phyloP scores from a whole-genome alignment of 2,888 invertebrate genomes.

The Anodontia alba region DNA sequence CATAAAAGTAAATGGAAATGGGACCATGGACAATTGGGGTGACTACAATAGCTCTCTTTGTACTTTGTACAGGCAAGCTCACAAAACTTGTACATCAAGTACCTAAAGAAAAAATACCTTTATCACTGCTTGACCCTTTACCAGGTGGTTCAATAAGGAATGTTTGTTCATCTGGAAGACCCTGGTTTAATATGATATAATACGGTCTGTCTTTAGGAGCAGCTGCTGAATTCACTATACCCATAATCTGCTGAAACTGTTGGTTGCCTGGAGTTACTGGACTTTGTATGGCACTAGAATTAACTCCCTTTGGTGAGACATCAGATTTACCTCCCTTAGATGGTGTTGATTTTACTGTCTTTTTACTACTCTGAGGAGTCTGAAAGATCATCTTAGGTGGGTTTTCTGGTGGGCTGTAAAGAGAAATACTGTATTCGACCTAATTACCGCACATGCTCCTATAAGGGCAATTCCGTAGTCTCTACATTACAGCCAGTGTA shows the following conservation, averaged over 20 bases:
- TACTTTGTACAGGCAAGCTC: too few relatives aligned
- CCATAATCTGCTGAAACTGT: slow-evolving; percentile 33
- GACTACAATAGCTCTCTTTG: too few relatives aligned
- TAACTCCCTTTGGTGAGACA: slow-evolving; percentile 18
- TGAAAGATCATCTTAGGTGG: slow-evolving; percentile 3
- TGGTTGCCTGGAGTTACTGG: not conserved
- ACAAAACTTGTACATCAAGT: too few relatives aligned
- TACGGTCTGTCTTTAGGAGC: slow-evolving; percentile 63
- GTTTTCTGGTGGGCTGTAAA: slow-evolving; percentile 18
- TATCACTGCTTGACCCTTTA: too few relatives aligned
- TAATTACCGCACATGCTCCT: too few relatives aligned
- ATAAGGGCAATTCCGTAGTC: too few relatives aligned
- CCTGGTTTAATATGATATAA: slow-evolving; percentile 58
- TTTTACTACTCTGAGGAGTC: not conserved
- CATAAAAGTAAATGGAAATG: too few relatives aligned
- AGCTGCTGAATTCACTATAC: slow-evolving; percentile 39
- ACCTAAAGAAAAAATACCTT: too few relatives aligned
- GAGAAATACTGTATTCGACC: too few relatives aligned
- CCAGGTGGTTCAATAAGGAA: slow-evolving; percentile 57
- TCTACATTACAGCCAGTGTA: too few relatives aligned
- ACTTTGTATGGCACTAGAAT: slow-evolving; percentile 5
- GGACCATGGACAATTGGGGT: too few relatives aligned
- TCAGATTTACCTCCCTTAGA: not conserved
- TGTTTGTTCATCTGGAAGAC: slow-evolving; percentile 54
- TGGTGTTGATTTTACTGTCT: not conserved